Base-by-base conservation (phyloP, 23 tunicate species). In the Oikopleura albicans region DNA sequence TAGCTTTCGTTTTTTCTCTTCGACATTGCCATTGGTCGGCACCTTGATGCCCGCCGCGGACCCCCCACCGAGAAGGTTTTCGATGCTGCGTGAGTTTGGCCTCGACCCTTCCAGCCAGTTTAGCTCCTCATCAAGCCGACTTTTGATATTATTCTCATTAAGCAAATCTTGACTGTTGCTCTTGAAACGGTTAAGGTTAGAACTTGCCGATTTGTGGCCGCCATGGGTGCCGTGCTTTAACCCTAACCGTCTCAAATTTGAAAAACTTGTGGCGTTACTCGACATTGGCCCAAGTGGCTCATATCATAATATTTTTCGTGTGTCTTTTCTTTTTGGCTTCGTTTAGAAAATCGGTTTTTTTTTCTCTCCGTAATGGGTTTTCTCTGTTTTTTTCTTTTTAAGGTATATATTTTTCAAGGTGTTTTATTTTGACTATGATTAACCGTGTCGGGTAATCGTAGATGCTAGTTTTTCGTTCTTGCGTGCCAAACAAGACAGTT, bases 91-190 rank as follows among this genome's bases (percentile, higher is more conserved):
- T 71, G 79, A 16, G 16, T 22, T 22, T 2, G 79, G 79, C 79
- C 79, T 71, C 2, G 79, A 71, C 35, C 79, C 79, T 31, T 71
- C 79, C 4, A 71, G 35, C 79, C 79, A 71, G 35, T 71, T 71
- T 29, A 71, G 31, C 37, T 71, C 79, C 31, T 71, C 79, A 12
- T 71, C 79, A 2, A 71, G 31, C 37, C 79, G 27, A 16, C 34
- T 12, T 71, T 71, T 71, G 33, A 71, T 71, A 29, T 31, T 71
- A 2, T 71, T 71, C 31, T 71, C 79, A 31, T 71, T 31, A 4
- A 71, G 37, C 2, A 71, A 16, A 71, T 71, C 79, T 29, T 71
- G 79, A 71, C 79, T 71, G 28, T 16, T 2, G 33, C 79, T 49
- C 59, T 49, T 49, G 59, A 49, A 49, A 8, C 59, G 8, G 22